Conservation (phyloP, 2,797 vertebrate genomes). For the Gastrophryne carolinensis region DNA sequence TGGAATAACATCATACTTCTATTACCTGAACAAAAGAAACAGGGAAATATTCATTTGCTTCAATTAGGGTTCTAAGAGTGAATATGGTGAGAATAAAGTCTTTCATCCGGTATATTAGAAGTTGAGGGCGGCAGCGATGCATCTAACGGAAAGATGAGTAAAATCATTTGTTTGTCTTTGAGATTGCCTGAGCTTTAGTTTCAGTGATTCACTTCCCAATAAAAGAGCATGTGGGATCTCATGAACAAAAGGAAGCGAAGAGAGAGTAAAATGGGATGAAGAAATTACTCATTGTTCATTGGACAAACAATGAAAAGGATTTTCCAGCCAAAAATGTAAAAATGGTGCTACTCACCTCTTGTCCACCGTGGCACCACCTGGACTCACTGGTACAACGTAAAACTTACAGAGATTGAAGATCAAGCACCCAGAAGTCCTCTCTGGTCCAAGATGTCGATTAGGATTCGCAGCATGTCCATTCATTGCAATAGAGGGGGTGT, state of each 20-base stretch:
- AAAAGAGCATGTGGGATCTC: neutral
- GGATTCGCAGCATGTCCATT: too few species aligned
- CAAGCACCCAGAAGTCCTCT: too few species aligned
- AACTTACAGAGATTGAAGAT: too few species aligned
- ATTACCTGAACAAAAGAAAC: conserved; percentile 8
- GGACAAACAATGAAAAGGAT: too few species aligned
- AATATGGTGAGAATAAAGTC: neutral
- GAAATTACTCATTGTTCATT: too few species aligned
- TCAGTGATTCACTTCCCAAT: neutral
- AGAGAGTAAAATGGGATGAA: too few species aligned
- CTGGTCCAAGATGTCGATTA: too few species aligned
- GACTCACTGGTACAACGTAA: too few species aligned
- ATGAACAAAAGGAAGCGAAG: neutral
- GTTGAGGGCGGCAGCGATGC: neutral
- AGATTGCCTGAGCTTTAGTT: neutral
- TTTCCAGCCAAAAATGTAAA: too few species aligned
- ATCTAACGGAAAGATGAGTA: neutral
- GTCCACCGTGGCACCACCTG: too few species aligned
- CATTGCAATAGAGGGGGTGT: too few species aligned
- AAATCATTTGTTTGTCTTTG: neutral
- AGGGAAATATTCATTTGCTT: conserved; percentile 25
- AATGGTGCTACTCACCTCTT: too few species aligned
- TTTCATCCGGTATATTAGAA: neutral
- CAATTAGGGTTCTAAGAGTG: conserved; percentile 8
- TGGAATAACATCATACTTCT: neutral